Percentiles rank a stretch among this genome's conserved stretches.
phyloP scores from a whole-genome alignment of 2,888 invertebrate species.

The Ganaspis brasiliensis region DNA sequence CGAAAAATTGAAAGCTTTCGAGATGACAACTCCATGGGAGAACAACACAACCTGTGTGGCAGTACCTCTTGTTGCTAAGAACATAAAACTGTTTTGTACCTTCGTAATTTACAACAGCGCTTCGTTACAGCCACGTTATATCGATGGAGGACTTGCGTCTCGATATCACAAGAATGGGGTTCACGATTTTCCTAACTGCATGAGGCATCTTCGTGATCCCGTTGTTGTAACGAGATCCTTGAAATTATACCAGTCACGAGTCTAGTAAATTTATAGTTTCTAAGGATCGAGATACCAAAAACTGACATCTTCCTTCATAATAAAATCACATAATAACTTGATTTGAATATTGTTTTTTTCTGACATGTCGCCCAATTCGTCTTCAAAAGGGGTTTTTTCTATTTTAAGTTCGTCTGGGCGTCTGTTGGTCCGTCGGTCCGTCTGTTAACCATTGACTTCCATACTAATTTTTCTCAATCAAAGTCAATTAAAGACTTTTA shows the following conservation, averaged over 20 bases:
- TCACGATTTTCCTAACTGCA: conserved; percentile 38
- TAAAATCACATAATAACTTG: conserved; percentile 14
- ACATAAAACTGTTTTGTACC: conserved; percentile 76
- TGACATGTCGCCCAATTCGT: too few relatives aligned
- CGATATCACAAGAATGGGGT: conserved; percentile 33
- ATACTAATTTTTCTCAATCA: too few relatives aligned
- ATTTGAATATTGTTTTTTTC: background rate
- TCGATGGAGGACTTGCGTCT: conserved; percentile 26
- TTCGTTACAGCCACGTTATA: conserved; percentile 65
- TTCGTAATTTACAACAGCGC: conserved; percentile 77
- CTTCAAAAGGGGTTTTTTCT: too few relatives aligned
- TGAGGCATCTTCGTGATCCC: conserved; percentile 30
- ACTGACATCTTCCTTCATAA: conserved; percentile 22
- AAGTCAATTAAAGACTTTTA: too few relatives aligned
- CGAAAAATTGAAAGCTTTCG: background rate
- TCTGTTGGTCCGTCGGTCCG: too few relatives aligned
- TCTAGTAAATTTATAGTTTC: conserved; percentile 20
- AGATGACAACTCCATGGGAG: conserved; percentile 27
- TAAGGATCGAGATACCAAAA: conserved; percentile 1
- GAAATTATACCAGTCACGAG: conserved; percentile 39
- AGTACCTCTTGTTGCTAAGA: conserved; percentile 68
- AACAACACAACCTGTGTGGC: conserved; percentile 73
- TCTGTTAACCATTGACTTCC: too few relatives aligned
- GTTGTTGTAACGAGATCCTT: conserved; percentile 31
- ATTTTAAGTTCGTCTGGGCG: too few relatives aligned